phyloP scores from a whole-genome alignment of 2,797 vertebrate genomes.

The Sphenodon punctatus region DNA sequence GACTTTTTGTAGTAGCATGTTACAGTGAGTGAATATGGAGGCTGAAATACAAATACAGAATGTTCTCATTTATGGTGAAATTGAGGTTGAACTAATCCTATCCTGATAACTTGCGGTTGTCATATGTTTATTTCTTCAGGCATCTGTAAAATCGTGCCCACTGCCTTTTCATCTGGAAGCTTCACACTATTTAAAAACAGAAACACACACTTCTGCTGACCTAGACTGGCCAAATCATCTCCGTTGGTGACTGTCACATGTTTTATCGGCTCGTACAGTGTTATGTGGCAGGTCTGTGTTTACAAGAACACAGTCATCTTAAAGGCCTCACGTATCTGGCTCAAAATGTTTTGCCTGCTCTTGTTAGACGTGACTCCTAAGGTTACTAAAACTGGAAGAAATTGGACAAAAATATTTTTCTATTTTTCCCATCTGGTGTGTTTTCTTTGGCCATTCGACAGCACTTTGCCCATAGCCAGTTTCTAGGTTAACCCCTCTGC shows the following conservation, averaged over 20 bases:
- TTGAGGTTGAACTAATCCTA: constrained; percentile 21
- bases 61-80: constrained; percentile 33
- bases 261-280: neutral
- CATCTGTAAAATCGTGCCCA: neutral
- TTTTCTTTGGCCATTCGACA: neutral
- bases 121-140: constrained; percentile 37
- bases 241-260: neutral
- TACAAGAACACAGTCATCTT: neutral
- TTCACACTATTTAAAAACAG: constrained; percentile 20
- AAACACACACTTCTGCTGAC: neutral
- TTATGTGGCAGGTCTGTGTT: neutral
- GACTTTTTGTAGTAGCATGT: neutral
- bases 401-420: neutral
- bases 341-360: neutral
- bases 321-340: neutral
- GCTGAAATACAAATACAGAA: constrained; percentile 19
- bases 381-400: neutral
- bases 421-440: neutral
- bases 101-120: constrained; percentile 21
- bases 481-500: neutral
- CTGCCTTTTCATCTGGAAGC: constrained; percentile 22
- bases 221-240: neutral
- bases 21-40: constrained; percentile 16
- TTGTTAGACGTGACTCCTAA: neutral
- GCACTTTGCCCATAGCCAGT: neutral